A percentile compares a stretch with the other conserved stretches of the same genome.
Evolutionary conservation across 2,888 invertebrate species (phyloP).

Genomic region (Hirtodrosophila histrioides): DNA sequence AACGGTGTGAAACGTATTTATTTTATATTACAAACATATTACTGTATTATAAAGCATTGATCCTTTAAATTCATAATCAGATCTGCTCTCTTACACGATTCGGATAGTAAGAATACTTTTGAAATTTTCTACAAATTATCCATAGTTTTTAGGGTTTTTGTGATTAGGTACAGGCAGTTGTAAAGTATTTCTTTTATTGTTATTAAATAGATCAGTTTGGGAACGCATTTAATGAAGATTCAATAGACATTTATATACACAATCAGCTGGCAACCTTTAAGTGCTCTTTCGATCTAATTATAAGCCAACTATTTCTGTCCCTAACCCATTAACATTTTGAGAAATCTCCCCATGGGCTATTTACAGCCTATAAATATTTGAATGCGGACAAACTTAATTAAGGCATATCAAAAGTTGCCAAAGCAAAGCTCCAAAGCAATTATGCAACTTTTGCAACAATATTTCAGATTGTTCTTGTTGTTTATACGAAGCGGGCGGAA

Average conservation of each 20-base stretch:
- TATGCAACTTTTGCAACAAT: slow-evolving; percentile 56
- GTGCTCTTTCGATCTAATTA: slow-evolving; percentile 34
- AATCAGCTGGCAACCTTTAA: slow-evolving; percentile 2
- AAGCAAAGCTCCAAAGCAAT: slow-evolving; percentile 57
- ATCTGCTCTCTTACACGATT: no score
- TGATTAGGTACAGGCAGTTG: no score
- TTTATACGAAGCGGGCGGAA: slow-evolving; percentile 1
- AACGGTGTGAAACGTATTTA: no score
- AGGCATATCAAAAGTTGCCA: slow-evolving; percentile 55
- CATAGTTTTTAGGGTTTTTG: no score
- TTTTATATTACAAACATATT: no score
- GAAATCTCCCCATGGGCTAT: slow-evolving; percentile 42
- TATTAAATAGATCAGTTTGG: no score
- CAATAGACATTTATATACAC: no score
- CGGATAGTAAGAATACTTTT: no score
- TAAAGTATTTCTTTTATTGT: no score
- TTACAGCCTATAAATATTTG: slow-evolving; percentile 56
- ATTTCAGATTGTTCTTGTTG: slow-evolving; percentile 36
- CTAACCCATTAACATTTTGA: slow-evolving; percentile 65
- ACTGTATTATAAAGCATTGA: no score
- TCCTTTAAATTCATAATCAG: no score
- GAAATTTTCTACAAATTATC: no score
- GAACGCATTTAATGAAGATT: neutral
- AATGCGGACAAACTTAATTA: slow-evolving; percentile 56
- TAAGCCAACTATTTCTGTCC: slow-evolving; percentile 52